These are phyloP conservation scores for Aporophyla nigra DNA, from an alignment of 2,888 invertebrate species.

Conservation along the genomic window DNA sequence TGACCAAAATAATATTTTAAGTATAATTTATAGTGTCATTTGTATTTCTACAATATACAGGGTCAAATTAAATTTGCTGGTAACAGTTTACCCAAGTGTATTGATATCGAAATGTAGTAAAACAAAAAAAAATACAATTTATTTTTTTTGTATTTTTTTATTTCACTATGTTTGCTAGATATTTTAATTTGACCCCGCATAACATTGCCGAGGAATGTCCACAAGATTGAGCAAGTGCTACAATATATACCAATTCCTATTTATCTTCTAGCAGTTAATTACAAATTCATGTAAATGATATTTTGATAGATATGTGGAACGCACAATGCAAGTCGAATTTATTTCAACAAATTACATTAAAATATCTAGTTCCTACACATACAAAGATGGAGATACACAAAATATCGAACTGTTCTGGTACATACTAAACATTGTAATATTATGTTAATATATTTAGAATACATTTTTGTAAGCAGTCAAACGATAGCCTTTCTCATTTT, in stretches of 20 bases:
- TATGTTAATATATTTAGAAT: not conserved
- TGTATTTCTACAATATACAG: slow-evolving; percentile 48
- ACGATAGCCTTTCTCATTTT: slow-evolving; percentile 40
- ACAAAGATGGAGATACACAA: slow-evolving; percentile 31
- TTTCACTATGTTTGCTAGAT: no score
- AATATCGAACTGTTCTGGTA: slow-evolving; percentile 38
- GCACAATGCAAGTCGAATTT: slow-evolving; percentile 47
- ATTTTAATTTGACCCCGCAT: not conserved
- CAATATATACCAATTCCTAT: slow-evolving; percentile 63
- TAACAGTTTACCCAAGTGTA: no score
- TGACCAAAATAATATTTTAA: slow-evolving; percentile 32
- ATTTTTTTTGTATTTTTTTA: no score
- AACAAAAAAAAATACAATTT: no score
- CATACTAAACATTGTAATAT: slow-evolving; percentile 10
- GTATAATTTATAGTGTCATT: slow-evolving; percentile 45
- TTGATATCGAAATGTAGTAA: no score
- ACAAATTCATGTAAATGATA: slow-evolving; percentile 62
- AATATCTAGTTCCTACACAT: slow-evolving; percentile 39
- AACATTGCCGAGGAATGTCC: slow-evolving; percentile 77
- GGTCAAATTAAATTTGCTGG: no score
- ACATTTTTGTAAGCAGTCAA: slow-evolving; percentile 23
- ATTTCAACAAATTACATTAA: slow-evolving; percentile 28
- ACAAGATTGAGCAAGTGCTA: slow-evolving; percentile 80
- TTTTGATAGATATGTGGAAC: slow-evolving; percentile 63
- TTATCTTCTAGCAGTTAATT: slow-evolving; percentile 39